Base-by-base conservation (phyloP, 2,113 vertebrate species). In the Anthoscopus minutus region DNA sequence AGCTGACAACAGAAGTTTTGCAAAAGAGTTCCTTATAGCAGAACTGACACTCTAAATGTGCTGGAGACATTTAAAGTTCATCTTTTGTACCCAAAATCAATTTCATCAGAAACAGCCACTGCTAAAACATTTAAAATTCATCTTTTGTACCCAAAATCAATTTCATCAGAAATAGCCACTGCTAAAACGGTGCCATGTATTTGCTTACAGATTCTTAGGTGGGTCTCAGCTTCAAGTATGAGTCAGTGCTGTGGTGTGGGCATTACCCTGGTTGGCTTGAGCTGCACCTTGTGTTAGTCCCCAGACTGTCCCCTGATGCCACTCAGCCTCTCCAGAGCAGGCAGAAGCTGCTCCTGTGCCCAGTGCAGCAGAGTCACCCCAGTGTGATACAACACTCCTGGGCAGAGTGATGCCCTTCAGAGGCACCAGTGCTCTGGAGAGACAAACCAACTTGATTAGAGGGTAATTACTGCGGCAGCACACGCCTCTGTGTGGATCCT, bases 371-470 rank as follows among this genome's bases (percentile, higher is more conserved):
- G 58, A 21, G 31, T 13, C 51, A 53, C 6, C 24, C 22, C 37
- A 1, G 33, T 0, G 6, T 3, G 9, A 2, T 2, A 1, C 0
- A 5, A 9, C 57, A 45, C 64, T 35, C 67, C 2, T 6, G 42
- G 67, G 77, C 2, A 24, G 17, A 33, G 72, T 0, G 4, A 33
- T 22, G 50, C 24, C n/a, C 77, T 38, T 19, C 0, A 1, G 33
- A 54, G 80, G 2, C 40, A 21, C 2, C n/a, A 6, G 37, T 16
- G 9, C 72, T 5, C 20, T 27, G 2, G 1, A 53, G 45, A 45
- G 18, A 6, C 8, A 38, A 48, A 1, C 2, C 28, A 13, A 38
- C 37, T 10, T 2, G 3, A 1, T 23, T 3, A 15, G 51, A 25
- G 33, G 27, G 27, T 5, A 19, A 35, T 5, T 13, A 1, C 27